phyloP scores from a whole-genome alignment of 2,888 invertebrate species.

The Ormyrus thymus region DNA sequence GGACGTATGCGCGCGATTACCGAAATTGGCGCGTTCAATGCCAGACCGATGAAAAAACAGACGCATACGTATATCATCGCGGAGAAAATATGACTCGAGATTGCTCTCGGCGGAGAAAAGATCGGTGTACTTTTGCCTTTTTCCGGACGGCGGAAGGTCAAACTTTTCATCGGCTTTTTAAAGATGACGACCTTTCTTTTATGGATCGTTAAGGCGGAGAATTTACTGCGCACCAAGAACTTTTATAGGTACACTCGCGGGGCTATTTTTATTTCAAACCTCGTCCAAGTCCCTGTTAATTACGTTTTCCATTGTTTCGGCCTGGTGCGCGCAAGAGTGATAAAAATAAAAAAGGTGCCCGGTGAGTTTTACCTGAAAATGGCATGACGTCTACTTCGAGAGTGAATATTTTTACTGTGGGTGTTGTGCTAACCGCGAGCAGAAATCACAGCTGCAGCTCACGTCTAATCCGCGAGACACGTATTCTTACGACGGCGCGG shows the following conservation, averaged over 20 bases:
- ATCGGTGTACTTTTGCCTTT: too few relatives aligned
- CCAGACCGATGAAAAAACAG: not conserved
- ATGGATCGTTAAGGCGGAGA: constrained; percentile 6
- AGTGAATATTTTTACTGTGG: constrained; percentile 18
- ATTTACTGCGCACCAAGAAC: not conserved
- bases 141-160: not conserved
- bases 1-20: not conserved
- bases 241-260: not conserved
- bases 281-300: constrained; percentile 22
- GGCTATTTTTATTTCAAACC: constrained; percentile 1
- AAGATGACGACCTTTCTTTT: constrained; percentile 10
- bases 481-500: constrained; percentile 11
- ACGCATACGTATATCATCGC: too few relatives aligned
- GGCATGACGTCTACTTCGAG: not conserved
- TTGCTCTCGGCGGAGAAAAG: too few relatives aligned
- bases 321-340: too few relatives aligned
- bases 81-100: too few relatives aligned
- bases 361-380: not conserved
- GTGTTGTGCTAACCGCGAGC: not conserved
- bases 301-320: constrained; percentile 7
- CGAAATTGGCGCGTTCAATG: constrained; percentile 27
- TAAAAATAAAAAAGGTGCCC: not conserved
- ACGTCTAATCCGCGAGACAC: constrained; percentile 31
- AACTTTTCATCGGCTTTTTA: not conserved
- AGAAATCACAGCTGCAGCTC: constrained; percentile 25